Evolutionary conservation across 1,140 invertebrate genomes (phyloP).

Genomic region (Heliconius himera): DNA sequence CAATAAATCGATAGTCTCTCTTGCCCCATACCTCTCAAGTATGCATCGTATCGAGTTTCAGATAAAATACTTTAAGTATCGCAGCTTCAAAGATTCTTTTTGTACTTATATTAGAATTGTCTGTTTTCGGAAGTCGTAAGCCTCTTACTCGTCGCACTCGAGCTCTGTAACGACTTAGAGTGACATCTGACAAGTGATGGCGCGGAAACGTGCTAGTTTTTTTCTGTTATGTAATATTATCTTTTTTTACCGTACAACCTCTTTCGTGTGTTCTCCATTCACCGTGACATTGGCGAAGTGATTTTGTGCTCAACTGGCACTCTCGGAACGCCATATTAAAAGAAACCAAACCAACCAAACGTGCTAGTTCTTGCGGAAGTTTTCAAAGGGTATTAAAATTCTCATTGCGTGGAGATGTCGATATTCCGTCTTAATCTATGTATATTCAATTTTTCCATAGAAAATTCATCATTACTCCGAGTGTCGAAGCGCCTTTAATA

Average conservation of each 20-base stretch:
- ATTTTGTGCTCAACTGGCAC: too few relatives aligned
- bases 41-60: not conserved
- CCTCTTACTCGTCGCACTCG: slow-evolving; percentile 19
- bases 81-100: slow-evolving; percentile 9
- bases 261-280: too few relatives aligned
- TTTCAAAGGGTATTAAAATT: too few relatives aligned
- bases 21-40: not conserved
- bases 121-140: slow-evolving; percentile 15
- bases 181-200: slow-evolving; percentile 20
- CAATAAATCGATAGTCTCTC: not conserved
- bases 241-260: too few relatives aligned
- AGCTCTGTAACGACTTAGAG: not conserved
- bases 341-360: too few relatives aligned
- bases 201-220: slow-evolving; percentile 16
- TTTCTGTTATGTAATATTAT: too few relatives aligned
- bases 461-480: not conserved
- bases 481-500: not conserved
- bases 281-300: too few relatives aligned
- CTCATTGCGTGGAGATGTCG: not conserved
- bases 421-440: too few relatives aligned
- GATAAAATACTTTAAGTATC: not conserved
- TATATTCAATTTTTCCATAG: too few relatives aligned
- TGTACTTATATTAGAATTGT: slow-evolving; percentile 15
- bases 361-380: slow-evolving; percentile 6
- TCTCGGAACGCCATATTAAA: too few relatives aligned